Conservation (phyloP, 2,113 vertebrate species). For the Aegithalos caudatus region DNA sequence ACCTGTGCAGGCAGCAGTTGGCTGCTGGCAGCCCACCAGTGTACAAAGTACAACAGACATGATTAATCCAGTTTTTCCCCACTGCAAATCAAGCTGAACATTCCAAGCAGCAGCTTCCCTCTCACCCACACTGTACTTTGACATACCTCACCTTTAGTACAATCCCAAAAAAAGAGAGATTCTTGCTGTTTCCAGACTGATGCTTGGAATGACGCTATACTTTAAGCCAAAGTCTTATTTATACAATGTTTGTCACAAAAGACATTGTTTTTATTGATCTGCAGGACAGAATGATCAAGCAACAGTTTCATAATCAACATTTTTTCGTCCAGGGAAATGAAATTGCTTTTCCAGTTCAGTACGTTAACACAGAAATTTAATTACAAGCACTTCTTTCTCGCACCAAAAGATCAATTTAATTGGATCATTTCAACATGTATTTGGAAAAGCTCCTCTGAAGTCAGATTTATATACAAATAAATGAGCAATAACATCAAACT, state of each 20-base stretch:
- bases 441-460: slow-evolving; percentile 27
- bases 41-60: slow-evolving; percentile 3
- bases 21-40: slow-evolving; percentile 46
- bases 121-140: background rate
- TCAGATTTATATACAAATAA: background rate
- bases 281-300: slow-evolving; percentile 18
- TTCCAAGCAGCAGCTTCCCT: background rate
- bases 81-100: background rate
- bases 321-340: background rate
- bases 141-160: background rate
- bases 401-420: background rate
- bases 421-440: background rate
- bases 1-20: background rate
- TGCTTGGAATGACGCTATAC: background rate
- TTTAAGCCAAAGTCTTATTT: background rate
- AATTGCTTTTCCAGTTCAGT: slow-evolving; percentile 42
- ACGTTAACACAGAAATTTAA: background rate
- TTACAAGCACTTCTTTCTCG: background rate
- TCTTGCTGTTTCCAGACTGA: background rate
- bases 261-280: slow-evolving; percentile 19
- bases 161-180: background rate
- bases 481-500: background rate
- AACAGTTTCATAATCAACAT: slow-evolving; percentile 1
- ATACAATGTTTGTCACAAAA: background rate
- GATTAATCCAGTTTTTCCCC: slow-evolving; percentile 28